Evolutionary conservation across 2,113 vertebrate species (phyloP).

Genomic region (Lonchura striata): DNA sequence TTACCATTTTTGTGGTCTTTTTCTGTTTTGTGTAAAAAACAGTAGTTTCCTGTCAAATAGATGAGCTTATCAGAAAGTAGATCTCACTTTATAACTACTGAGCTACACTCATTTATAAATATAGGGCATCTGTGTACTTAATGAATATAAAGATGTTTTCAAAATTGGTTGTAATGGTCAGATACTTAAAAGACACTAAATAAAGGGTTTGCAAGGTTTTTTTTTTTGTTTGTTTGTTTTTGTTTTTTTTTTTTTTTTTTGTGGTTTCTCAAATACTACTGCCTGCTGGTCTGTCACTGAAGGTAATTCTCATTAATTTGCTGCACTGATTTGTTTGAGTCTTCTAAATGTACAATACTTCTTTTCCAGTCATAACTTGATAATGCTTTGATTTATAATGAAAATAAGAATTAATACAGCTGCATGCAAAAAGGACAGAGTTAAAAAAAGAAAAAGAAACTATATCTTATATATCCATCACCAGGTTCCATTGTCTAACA

Average conservation of each 20-base stretch:
- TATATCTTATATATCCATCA: not conserved
- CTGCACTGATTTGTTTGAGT: not conserved
- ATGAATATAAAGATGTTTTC: not conserved
- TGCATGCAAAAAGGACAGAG: not conserved
- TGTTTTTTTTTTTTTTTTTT: too few relatives aligned
- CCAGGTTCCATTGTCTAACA: not conserved
- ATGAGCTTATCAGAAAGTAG: not conserved
- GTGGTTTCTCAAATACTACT: not conserved
- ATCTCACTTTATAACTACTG: not conserved
- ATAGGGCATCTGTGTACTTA: not conserved
- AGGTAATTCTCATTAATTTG: not conserved
- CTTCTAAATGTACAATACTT: not conserved
- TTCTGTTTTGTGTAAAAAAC: not conserved
- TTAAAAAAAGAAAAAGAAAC: not conserved
- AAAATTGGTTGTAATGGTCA: not conserved
- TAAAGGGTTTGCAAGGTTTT: not conserved
- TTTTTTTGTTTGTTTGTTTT: too few relatives aligned
- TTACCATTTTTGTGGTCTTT: not conserved
- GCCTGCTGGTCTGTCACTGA: not conserved
- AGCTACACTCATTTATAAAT: not conserved
- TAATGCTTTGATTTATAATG: not conserved
- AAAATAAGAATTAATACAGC: not conserved
- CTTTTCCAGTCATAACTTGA: not conserved
- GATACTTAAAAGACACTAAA: not conserved
- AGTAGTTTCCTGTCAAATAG: not conserved